Percentiles rank a stretch among this genome's conserved stretches.
Conservation (phyloP, 2,797 vertebrate species). For the Micropoecilia bifurca region DNA sequence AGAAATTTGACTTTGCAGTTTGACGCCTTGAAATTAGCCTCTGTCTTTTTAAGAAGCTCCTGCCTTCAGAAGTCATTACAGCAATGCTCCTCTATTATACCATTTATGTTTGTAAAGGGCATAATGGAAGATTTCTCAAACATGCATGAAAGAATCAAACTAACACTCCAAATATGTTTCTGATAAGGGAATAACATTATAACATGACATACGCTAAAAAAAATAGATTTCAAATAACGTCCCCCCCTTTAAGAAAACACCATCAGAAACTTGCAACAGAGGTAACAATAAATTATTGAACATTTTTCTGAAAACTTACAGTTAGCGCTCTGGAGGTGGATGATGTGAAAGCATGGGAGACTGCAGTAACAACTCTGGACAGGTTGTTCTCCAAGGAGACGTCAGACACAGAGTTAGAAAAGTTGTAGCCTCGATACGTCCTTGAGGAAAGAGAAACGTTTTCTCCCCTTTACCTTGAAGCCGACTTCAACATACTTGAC, state of each 20-base stretch:
- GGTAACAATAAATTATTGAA: not conserved
- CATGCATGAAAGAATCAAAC: too few relatives aligned
- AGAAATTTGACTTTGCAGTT: not conserved
- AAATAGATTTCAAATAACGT: not conserved
- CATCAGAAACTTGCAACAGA: rapidly evolving
- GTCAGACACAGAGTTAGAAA: constrained; percentile 86
- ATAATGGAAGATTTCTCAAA: too few relatives aligned
- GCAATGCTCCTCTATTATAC: not conserved
- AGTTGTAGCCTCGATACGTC: constrained; percentile 92
- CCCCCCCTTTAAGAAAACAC: not conserved
- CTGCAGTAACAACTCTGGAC: constrained; percentile 89
- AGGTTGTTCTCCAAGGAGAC: constrained; percentile 95
- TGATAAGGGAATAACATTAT: not conserved
- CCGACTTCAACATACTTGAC: not conserved
- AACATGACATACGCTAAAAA: not conserved
- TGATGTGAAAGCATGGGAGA: constrained; percentile 90
- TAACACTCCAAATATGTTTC: too few relatives aligned
- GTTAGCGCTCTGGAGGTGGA: constrained; percentile 93
- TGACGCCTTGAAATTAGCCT: not conserved
- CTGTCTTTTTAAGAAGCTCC: not conserved
- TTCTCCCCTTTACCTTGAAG: not conserved
- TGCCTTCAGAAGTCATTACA: not conserved
- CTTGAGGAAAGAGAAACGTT: constrained; percentile 65
- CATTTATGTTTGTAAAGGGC: not conserved
- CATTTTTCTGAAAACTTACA: constrained; percentile 71